Conservation (phyloP, 2,797 vertebrate species). For the Echiichthys vipera region DNA sequence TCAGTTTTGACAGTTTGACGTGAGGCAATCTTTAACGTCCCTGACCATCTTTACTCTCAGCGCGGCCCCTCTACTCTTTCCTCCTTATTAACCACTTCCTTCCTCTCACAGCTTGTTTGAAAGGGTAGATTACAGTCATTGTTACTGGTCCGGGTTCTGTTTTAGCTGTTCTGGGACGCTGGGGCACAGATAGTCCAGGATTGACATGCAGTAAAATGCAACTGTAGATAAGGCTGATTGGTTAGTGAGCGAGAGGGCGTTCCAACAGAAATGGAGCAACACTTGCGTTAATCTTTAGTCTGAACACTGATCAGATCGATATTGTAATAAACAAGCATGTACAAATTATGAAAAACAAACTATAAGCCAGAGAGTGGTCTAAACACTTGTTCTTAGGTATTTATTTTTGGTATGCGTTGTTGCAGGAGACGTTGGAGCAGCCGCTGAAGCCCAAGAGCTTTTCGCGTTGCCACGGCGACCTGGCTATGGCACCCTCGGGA, state of each 20-base stretch:
- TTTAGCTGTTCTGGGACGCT: neutral
- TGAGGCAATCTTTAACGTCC: constrained; percentile 39
- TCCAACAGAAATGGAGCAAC: neutral
- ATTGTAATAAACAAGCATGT: neutral
- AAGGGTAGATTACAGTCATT: neutral
- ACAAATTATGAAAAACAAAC: neutral
- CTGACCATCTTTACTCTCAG: constrained; percentile 20
- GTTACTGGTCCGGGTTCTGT: neutral
- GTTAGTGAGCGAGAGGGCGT: no score
- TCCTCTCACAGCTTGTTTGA: constrained; percentile 26
- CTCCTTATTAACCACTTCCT: constrained; percentile 66
- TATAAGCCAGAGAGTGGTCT: neutral
- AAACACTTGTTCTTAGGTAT: neutral
- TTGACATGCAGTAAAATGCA: neutral
- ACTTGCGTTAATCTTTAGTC: neutral
- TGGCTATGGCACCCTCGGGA: constrained; percentile 98
- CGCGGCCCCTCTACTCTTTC: constrained; percentile 24
- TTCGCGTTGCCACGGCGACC: constrained; percentile 94
- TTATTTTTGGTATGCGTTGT: neutral
- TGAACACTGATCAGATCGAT: neutral
- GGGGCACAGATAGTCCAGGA: neutral
- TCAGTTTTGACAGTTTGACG: constrained; percentile 35
- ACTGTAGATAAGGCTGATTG: neutral
- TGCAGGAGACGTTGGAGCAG: constrained; percentile 93
- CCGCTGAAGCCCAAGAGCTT: constrained; percentile 92